A percentile compares a stretch with the other conserved stretches of the same genome.
These are phyloP conservation scores for Benthosema pterotum DNA, from an alignment of 2,797 vertebrate species.

Conservation along the genomic window DNA sequence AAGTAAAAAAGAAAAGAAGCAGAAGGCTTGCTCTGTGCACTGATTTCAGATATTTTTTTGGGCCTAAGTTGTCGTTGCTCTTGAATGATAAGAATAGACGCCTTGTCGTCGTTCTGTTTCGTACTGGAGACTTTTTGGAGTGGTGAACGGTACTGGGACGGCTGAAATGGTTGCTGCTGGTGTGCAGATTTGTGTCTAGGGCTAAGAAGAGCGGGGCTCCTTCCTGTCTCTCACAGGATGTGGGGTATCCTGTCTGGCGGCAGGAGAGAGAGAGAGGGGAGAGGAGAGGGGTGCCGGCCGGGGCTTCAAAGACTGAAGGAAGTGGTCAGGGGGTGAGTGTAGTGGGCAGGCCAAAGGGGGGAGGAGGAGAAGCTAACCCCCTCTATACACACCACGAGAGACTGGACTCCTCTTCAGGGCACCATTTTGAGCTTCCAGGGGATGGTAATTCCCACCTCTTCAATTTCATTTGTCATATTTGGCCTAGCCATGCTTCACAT, in stretches of 20 bases:
- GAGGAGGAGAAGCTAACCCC: constrained; percentile 42
- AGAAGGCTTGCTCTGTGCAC: constrained; percentile 14
- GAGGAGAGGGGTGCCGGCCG: constrained; percentile 39
- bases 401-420: constrained; percentile 4
- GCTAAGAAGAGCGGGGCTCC: constrained; percentile 40
- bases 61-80: constrained; percentile 5
- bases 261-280: constrained; percentile 34
- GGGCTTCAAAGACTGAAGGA: constrained; percentile 77
- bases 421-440: too few species aligned
- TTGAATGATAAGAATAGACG: constrained; percentile 26
- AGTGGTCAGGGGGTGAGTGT: constrained; percentile 69
- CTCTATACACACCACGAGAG: constrained; percentile 4
- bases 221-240: constrained; percentile 77
- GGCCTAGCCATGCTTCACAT: too few species aligned
- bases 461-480: too few species aligned
- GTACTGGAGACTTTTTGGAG: constrained; percentile 19
- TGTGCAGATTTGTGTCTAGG: constrained; percentile 48
- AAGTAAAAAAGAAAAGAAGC: not conserved
- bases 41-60: constrained; percentile 17
- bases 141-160: constrained; percentile 13
- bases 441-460: too few species aligned
- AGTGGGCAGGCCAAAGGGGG: constrained; percentile 45
- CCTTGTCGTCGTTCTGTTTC: constrained; percentile 8
- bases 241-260: constrained; percentile 77
- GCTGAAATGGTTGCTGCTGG: constrained; percentile 39